Base-by-base conservation (phyloP, 37 sponge, comb jelly and placozoan species). In the Crambe crambe region DNA sequence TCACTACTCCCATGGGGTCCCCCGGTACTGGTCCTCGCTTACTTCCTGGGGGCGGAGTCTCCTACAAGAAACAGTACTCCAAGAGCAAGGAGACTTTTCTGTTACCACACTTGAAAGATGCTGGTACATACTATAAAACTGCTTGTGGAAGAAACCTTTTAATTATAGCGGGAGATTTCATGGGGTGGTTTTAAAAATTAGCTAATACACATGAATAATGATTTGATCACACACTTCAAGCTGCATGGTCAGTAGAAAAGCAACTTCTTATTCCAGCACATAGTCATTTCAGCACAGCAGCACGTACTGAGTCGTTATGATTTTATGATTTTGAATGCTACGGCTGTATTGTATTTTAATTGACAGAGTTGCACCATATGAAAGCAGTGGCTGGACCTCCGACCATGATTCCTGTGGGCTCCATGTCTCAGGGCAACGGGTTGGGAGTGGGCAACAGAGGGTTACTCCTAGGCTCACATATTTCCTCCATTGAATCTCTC, bases 51-150 rank as follows among this genome's bases (percentile, higher is more conserved):
- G 51, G 51, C 6, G 51, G 51, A 12, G 63, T 36, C 34, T 35
- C 31, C 5, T 3, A 10, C 31, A 73, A 73, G 74, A 73, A 73
- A 10, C 74, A 73, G 74, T 51, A 51, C 34, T 56, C 74, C 15
- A 73, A 73, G 56, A 73, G 51, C 58, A 73, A 73, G 57, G 74
- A 73, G 20, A 56, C 74, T 6, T 3, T 73, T 30, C 26, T 73
- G 8, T 29, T 73, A 54, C 74, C 74, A 0, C 74, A 73, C 51
- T 51, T 73, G 5, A 51, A 21, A 9, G 74, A 73, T 34, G 58
- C 57, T 35, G 74, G 74, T 73, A 30, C 4, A 29, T 2, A 42
- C 9, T 21, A 21, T 31, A 30, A 32, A 2, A 3, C 2, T 67
- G 31, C 21, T 67, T 31, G n/a, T n/a, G n/a, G n/a, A n/a, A n/a